These are phyloP conservation scores for Vanessa atalanta DNA, from an alignment of 1,140 invertebrate species.

Conservation along the genomic window DNA sequence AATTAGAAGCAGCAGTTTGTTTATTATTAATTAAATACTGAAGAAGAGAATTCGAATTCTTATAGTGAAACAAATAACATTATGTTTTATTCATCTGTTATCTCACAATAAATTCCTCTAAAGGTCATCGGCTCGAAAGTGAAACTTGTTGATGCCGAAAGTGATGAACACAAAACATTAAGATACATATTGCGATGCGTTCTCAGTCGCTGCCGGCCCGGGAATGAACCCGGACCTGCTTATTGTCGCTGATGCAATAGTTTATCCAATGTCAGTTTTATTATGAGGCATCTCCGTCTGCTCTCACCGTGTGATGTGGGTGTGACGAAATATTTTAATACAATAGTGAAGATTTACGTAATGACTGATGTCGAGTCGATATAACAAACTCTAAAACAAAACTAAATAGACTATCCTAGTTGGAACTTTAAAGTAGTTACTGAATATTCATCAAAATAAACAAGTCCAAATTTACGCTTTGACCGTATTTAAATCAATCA, in stretches of 20 bases:
- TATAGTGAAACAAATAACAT: conserved; percentile 34
- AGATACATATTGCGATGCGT: conserved; percentile 42
- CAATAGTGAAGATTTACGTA: conserved; percentile 42
- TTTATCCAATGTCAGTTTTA: conserved; percentile 59
- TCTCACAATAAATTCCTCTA: conserved; percentile 62
- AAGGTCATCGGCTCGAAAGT: conserved; percentile 74
- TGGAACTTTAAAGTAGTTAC: conserved; percentile 23
- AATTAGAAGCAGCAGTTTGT: neutral
- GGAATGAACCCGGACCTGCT: conserved; percentile 48
- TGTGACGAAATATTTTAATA: conserved; percentile 59
- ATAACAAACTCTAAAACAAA: neutral
- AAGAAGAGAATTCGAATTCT: neutral
- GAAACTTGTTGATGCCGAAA: conserved; percentile 69
- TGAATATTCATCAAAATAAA: neutral
- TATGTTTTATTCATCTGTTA: conserved; percentile 68
- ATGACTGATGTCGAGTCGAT: neutral
- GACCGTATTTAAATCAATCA: conserved; percentile 7
- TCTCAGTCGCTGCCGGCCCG: conserved; percentile 48
- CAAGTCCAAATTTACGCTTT: neutral
- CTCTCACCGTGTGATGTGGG: conserved; percentile 47
- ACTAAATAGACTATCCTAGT: neutral
- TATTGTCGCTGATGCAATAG: conserved; percentile 57
- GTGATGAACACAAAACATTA: conserved; percentile 58
- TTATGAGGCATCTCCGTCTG: conserved; percentile 49
- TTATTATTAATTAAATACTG: no score